Evolutionary conservation across 2,888 invertebrate species (phyloP), one percentile per base, ranked within the genome.

Genomic region (Tiliacea aurago): DNA sequence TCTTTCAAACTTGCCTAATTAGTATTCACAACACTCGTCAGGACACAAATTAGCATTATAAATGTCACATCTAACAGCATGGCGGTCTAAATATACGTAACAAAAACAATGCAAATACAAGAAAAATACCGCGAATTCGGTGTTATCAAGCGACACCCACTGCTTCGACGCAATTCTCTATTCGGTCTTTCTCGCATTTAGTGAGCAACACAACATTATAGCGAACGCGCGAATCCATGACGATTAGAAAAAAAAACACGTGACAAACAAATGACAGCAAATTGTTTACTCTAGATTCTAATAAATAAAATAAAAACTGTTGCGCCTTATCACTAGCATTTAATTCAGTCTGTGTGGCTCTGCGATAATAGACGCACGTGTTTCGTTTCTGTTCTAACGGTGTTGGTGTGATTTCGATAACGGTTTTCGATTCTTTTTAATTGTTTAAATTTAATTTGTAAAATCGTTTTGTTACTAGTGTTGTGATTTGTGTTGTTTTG

Each of bases 131-230:
- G 81, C 86, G 81, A 84, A 82, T 80, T 81, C 80, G 72, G 72
- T 83, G 71, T 87, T 88, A 88, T 84, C 87, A 85, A 37, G 37
- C 55, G 74, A 85, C 88, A 87, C 91, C 90, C 89, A 91, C 90
- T 72, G 69, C 63, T 76, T 84, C 88, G 87, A 89, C 89, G 88
- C 88, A 86, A 87, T 80, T 73, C 80, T 76, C 59, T 77, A 76
- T 68, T 72, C 84, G 66, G 84, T 78, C 81, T 28, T 28, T 72
- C 75, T 84, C 79, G 65, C 72, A 82, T 86, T 89, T 86, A 87
- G 87, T 88, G 76, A 84, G 86, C 85, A 76, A 75, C 84, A 83
- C 78, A 83, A 80, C 84, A 81, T 62, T 80, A 85, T 49, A 62
- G 67, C 37, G 87, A 85, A 80, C 90, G 89, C 85, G 88, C 90